Conservation (phyloP, 2,113 vertebrate species). For the Lycaon pictus region DNA sequence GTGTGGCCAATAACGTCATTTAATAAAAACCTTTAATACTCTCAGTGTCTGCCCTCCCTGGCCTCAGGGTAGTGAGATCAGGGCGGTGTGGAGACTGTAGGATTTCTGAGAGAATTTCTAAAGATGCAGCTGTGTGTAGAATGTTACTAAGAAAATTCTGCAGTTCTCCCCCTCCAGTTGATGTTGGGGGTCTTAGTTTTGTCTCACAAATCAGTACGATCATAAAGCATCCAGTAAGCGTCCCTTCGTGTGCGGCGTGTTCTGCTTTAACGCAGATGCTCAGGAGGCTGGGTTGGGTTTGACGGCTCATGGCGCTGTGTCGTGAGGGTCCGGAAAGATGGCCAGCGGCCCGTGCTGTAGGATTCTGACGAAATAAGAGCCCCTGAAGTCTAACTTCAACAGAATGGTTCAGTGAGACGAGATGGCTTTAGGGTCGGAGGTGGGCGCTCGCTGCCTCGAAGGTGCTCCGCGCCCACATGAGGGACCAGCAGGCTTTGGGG, state of each 20-base stretch:
- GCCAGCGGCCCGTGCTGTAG: rapidly evolving
- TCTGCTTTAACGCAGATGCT: rapidly evolving
- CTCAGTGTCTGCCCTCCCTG: not conserved
- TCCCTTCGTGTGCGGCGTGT: not conserved
- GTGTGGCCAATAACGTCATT: not conserved
- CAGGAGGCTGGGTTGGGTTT: rapidly evolving
- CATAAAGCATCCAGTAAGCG: rapidly evolving
- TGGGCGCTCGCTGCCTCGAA: rapidly evolving
- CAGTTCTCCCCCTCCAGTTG: not conserved
- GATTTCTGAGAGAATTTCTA: not conserved
- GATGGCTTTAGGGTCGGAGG: not conserved
- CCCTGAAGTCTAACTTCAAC: not conserved
- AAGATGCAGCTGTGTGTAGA: not conserved
- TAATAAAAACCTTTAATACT: not conserved
- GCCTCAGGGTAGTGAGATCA: not conserved
- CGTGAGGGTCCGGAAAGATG: not conserved
- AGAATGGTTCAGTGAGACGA: not conserved
- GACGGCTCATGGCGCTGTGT: not conserved
- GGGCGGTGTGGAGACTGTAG: not conserved
- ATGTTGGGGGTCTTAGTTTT: not conserved
- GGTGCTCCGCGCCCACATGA: not conserved
- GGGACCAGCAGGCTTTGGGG: rapidly evolving
- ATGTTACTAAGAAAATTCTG: not conserved
- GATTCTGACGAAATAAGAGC: not conserved
- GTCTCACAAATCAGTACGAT: rapidly evolving